phyloP scores from a whole-genome alignment of 1,140 invertebrate species.

The Leptinotarsa defecta region DNA sequence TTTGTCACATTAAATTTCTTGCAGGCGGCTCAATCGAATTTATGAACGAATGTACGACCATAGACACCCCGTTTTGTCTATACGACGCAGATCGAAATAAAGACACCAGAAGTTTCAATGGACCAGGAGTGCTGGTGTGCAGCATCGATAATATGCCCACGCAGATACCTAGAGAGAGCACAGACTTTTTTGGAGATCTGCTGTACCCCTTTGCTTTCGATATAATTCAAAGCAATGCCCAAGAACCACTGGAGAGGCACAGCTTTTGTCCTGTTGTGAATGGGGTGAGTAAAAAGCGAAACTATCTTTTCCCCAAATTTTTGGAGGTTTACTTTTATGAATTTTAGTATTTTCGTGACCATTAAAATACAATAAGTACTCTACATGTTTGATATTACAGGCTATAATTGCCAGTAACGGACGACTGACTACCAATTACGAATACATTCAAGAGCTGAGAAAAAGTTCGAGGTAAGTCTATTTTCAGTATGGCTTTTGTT shows the following conservation, averaged over 20 bases:
- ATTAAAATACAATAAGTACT: no score
- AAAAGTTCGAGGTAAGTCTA: slow-evolving; percentile 59
- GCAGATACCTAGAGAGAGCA: slow-evolving; percentile 94
- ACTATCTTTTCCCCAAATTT: background rate
- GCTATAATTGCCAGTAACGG: slow-evolving; percentile 97
- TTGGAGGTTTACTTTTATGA: slow-evolving; percentile 21
- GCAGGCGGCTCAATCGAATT: slow-evolving; percentile 89
- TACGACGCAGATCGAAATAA: slow-evolving; percentile 99
- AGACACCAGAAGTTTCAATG: slow-evolving; percentile 94
- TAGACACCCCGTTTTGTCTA: slow-evolving; percentile 97
- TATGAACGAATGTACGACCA: slow-evolving; percentile 99
- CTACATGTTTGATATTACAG: slow-evolving; percentile 57
- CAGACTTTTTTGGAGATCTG: slow-evolving; percentile 96
- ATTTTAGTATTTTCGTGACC: background rate
- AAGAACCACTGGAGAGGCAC: slow-evolving; percentile 79
- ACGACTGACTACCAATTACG: slow-evolving; percentile 85
- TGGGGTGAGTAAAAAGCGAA: slow-evolving; percentile 66
- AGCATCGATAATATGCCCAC: slow-evolving; percentile 99
- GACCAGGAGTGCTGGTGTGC: slow-evolving; percentile 95
- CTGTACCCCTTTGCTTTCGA: slow-evolving; percentile 87
- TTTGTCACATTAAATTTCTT: background rate
- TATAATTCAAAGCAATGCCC: slow-evolving; percentile 90
- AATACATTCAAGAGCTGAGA: slow-evolving; percentile 93
- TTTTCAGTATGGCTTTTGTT: background rate
- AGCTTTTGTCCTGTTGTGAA: slow-evolving; percentile 77